phyloP scores from a whole-genome alignment of 1,140 invertebrate genomes.

The Drosophila pallidifrons region DNA sequence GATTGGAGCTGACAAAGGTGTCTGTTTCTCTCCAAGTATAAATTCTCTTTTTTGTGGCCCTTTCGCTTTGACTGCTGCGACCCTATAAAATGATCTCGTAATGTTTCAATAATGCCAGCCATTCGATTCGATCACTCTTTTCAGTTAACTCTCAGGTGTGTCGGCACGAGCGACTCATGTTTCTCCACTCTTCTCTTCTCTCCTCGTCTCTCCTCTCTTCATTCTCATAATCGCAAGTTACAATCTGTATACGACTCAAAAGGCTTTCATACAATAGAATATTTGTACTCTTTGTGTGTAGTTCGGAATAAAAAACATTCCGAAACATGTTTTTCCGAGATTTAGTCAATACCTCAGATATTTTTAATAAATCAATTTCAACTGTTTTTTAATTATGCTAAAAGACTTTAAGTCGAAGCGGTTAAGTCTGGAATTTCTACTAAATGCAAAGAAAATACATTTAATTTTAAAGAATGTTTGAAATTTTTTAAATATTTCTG shows the following conservation, averaged over 20 bases:
- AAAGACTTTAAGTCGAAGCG: neutral
- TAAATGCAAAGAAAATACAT: neutral
- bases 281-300: constrained; percentile 23
- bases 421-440: neutral
- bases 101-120: constrained; percentile 73
- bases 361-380: constrained; percentile 15
- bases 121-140: constrained; percentile 55
- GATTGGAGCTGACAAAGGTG: constrained; percentile 51
- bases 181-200: constrained; percentile 1
- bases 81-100: constrained; percentile 69
- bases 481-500: neutral
- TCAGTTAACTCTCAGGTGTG: constrained; percentile 66
- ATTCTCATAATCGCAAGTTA: constrained; percentile 18
- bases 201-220: neutral
- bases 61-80: constrained; percentile 53
- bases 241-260: constrained; percentile 40
- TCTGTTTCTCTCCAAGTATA: constrained; percentile 26
- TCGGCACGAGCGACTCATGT: constrained; percentile 70
- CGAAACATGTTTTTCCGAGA: constrained; percentile 29
- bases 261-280: constrained; percentile 54
- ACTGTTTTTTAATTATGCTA: neutral
- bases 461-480: neutral
- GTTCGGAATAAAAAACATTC: neutral
- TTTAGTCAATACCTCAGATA: constrained; percentile 1
- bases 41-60: constrained; percentile 33